These are phyloP conservation scores for Physella acuta DNA, from an alignment of 1,140 invertebrate genomes.

Conservation along the genomic window DNA sequence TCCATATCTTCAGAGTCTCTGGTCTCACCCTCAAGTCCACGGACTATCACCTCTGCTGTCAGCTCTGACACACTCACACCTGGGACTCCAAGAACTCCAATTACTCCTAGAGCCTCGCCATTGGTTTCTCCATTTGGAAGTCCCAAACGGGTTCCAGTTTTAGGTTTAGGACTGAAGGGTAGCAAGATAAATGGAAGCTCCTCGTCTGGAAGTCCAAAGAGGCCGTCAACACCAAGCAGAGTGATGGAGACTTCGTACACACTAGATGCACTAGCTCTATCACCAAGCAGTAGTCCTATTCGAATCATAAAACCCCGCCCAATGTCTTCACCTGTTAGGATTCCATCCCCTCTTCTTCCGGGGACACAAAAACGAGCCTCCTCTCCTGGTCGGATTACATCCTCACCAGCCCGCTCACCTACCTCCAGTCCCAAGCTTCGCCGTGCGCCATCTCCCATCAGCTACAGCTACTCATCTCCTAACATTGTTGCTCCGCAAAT, in stretches of 20 bases:
- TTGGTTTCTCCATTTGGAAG: slow-evolving; percentile 43
- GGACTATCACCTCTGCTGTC: slow-evolving; percentile 64
- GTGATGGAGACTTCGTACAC: slow-evolving; percentile 33
- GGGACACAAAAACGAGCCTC: slow-evolving; percentile 34
- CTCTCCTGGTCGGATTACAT: slow-evolving; percentile 32
- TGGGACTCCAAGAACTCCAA: slow-evolving; percentile 40
- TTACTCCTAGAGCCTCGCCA: slow-evolving; percentile 30
- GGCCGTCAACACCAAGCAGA: slow-evolving; percentile 36
- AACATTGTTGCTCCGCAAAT: slow-evolving; percentile 54
- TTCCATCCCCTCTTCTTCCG: slow-evolving; percentile 42
- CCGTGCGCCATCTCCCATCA: slow-evolving; percentile 56
- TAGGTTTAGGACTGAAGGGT: slow-evolving; percentile 28
- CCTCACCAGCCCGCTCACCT: slow-evolving; percentile 40
- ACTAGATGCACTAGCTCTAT: slow-evolving; percentile 41
- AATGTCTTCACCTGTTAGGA: slow-evolving; percentile 47
- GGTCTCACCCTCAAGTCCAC: slow-evolving; percentile 45
- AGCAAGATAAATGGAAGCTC: slow-evolving; percentile 27
- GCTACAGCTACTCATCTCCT: slow-evolving; percentile 58
- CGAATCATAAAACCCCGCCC: slow-evolving; percentile 43
- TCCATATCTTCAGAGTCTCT: slow-evolving; percentile 31
- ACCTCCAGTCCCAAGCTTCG: slow-evolving; percentile 51
- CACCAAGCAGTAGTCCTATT: slow-evolving; percentile 44
- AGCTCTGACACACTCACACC: slow-evolving; percentile 69
- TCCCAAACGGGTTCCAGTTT: slow-evolving; percentile 33
- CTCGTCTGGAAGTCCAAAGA: slow-evolving; percentile 37